Evolutionary conservation across 2,113 vertebrate species (phyloP), one percentile per base, ranked within the genome.

Genomic region (Pungitius pungitius): DNA sequence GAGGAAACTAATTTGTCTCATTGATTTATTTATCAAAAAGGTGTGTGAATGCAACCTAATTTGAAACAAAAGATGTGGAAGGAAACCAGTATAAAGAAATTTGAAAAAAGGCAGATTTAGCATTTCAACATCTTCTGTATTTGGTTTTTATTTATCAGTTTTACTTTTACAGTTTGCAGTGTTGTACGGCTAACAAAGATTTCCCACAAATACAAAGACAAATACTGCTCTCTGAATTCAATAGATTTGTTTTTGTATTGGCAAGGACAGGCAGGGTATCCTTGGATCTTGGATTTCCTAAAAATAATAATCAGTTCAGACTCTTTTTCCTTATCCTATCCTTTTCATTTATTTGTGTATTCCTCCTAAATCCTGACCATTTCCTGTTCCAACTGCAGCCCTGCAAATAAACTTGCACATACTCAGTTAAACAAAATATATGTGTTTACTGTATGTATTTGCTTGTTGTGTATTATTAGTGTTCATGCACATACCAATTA

Each of bases 11-110:
- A 17, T 11, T 58, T 22, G 26, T 47, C 57, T 58, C 1, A 64
- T 63, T 64, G 0, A 27, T 60, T 62, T 27, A 26, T 58, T 80
- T 26, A 5, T 60, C 11, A 37, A 35, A 18, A 8, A 43, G 45
- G 24, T 59, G 27, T 61, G 30, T 59, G 20, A 55, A 47, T 37
- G 15, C 6, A 42, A 62, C 45, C 6, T 49, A 24, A 45, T 39
- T 60, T 40, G 60, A 18, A n/a, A 45, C 49, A 61, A 65, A 14
- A 49, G 43, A 59, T 52, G n/a, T 52, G 15, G 2, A 80, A 51
- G 15, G 5, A 49, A 63, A 57, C 9, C 40, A 60, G 14, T 3
- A 39, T 51, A 63, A 20, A 59, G 2, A 37, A n/a, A 47, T 45
- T 8, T 1, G 11, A 49, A 49, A 62, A 35, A 49, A 20, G 6